Evolutionary conservation across 2,888 invertebrate genomes (phyloP), one percentile per base, ranked within the genome.

Genomic region (Eilema sororculum): DNA sequence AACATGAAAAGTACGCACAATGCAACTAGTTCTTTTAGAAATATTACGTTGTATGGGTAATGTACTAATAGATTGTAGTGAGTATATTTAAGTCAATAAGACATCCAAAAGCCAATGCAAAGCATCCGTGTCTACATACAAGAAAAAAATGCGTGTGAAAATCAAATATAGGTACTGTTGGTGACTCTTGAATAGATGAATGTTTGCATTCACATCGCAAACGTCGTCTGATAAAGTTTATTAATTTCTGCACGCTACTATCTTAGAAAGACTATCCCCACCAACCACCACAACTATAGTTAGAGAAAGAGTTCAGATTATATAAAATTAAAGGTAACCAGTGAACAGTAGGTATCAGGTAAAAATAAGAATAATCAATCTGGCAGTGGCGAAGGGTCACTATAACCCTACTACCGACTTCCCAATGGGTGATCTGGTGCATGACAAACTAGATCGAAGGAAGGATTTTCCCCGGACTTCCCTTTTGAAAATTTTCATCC

Each of bases 81-180:
- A 22, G 10, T 20, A 33, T 20, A 57, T 24, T 57, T 33, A 13
- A 24, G 20, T 24, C 16, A 24, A 57, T 33, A 24, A 5, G 4
- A 41, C 41, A 25, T 41, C 24, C 9, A 12, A 59, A 66, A 57
- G 33, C 16, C 30, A 66, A 58, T 66, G 58, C 37, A 37, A 59
- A 41, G 41, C 58, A 71, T 71, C 60, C 72, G 72, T 74, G 65
- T 69, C 67, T 68, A 68, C 68, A 70, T 59, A 63, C 52, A 62
- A 46, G 66, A 63, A 68, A 73, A 75, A 72, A 78, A 76, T 78
- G 77, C 83, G 82, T 84, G 84, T 81, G 84, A 84, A 84, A 83
- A 82, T 83, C 84, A 84, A 83, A 84, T 78, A 84, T 73, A 65
- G 24, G 65, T 65, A 71, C 74, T 73, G 67, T 78, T 78, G 65